phyloP scores from a whole-genome alignment of 2,888 invertebrate species.

The Standfussiana lucernea region DNA sequence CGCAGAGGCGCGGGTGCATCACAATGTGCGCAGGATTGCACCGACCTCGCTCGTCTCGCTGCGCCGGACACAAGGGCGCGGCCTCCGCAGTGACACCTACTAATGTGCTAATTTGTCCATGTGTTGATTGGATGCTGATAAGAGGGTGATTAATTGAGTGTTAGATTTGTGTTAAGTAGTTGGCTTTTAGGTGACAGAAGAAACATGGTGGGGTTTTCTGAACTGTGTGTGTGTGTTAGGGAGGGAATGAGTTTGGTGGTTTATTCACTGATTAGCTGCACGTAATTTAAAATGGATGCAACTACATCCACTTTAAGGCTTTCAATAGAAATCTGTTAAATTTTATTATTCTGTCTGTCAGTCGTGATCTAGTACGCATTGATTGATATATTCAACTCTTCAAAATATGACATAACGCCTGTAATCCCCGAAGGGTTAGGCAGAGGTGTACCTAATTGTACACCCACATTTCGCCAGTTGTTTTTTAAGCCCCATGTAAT shows the following conservation, averaged over 20 bases:
- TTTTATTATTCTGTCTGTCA: neutral
- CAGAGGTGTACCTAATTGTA: too few species aligned
- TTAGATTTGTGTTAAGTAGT: conserved; percentile 27
- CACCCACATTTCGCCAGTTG: too few species aligned
- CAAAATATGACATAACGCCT: too few species aligned
- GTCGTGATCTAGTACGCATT: neutral
- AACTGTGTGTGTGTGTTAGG: neutral
- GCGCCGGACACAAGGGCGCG: conserved; percentile 65
- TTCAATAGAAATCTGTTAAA: neutral
- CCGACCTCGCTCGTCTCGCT: conserved; percentile 61
- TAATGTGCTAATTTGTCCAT: conserved; percentile 59
- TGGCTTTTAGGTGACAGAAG: conserved; percentile 15
- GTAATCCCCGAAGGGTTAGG: too few species aligned
- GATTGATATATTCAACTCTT: neutral
- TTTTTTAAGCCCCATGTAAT: too few species aligned
- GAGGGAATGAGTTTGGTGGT: neutral
- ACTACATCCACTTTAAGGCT: neutral
- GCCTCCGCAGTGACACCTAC: conserved; percentile 64
- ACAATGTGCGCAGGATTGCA: conserved; percentile 64
- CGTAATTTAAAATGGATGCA: neutral
- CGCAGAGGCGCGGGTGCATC: conserved; percentile 50
- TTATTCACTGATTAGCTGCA: neutral
- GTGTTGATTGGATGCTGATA: conserved; percentile 38
- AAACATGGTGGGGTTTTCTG: neutral
- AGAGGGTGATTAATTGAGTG: conserved; percentile 39